Percentiles rank a stretch among this genome's conserved stretches.
Conservation (phyloP, 2,113 vertebrate genomes). For the Prunella fulvescens region DNA sequence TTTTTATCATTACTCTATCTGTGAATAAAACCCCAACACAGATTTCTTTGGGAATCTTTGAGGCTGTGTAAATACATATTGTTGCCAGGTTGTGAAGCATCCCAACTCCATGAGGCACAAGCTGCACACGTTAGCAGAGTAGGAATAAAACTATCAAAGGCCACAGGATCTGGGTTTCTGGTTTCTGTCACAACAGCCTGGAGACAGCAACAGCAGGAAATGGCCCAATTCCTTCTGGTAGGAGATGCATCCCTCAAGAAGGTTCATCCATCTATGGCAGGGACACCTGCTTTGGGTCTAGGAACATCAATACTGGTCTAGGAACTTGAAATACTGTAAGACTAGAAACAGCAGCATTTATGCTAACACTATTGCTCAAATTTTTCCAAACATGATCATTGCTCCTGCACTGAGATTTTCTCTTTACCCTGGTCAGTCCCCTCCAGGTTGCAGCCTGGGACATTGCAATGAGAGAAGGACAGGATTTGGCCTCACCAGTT, state of each 20-base stretch:
- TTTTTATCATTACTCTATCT: not conserved
- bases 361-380: not conserved
- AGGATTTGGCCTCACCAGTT: not conserved
- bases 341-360: not conserved
- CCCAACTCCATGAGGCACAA: not conserved
- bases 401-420: not conserved
- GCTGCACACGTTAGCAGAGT: fast-evolving
- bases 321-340: not conserved
- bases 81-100: not conserved
- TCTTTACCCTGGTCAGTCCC: not conserved
- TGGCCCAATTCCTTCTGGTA: not conserved
- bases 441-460: not conserved
- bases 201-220: not conserved
- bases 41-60: not conserved
- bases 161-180: not conserved
- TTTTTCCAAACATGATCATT: not conserved
- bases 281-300: not conserved
- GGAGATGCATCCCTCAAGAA: not conserved
- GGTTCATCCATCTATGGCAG: not conserved
- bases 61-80: not conserved
- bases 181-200: not conserved
- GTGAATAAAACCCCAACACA: not conserved
- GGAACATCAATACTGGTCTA: not conserved
- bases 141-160: not conserved
- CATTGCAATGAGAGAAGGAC: not conserved